A percentile compares a stretch with the other conserved stretches of the same genome.
Evolutionary conservation across 37 sponge, comb jelly and placozoan genomes (phyloP).

Genomic region (Petrosia ficiformis): DNA sequence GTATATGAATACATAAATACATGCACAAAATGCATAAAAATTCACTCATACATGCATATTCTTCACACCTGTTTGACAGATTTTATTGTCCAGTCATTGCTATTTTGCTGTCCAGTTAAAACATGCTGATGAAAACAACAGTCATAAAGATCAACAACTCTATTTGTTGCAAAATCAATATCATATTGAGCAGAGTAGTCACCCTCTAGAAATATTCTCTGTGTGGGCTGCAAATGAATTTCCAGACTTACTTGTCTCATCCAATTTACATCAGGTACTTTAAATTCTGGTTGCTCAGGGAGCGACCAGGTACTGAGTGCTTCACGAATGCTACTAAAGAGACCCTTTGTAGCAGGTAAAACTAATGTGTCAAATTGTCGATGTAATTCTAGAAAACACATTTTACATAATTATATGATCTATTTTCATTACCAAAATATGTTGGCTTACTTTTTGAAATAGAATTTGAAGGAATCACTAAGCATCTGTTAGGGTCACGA

Average conservation of each 20-base stretch:
- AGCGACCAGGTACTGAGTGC: no score
- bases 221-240: background rate
- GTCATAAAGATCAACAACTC: background rate
- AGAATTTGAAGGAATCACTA: background rate
- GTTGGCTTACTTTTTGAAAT: background rate
- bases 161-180: background rate
- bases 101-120: no score
- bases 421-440: background rate
- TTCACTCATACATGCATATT: no score
- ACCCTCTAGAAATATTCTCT: background rate
- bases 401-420: background rate
- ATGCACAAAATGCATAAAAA: no score
- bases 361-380: conserved; percentile 48
- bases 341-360: conserved; percentile 12
- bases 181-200: background rate
- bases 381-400: background rate
- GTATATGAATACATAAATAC: no score
- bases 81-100: background rate
- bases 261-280: background rate
- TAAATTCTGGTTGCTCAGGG: background rate
- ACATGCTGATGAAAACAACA: background rate
- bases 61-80: background rate
- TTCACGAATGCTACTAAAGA: no score
- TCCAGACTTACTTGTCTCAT: background rate
- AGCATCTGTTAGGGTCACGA: background rate